Percentiles rank a stretch among this genome's conserved stretches.
Conservation (phyloP, 2,888 invertebrate genomes). For the Corbicula japonica region DNA sequence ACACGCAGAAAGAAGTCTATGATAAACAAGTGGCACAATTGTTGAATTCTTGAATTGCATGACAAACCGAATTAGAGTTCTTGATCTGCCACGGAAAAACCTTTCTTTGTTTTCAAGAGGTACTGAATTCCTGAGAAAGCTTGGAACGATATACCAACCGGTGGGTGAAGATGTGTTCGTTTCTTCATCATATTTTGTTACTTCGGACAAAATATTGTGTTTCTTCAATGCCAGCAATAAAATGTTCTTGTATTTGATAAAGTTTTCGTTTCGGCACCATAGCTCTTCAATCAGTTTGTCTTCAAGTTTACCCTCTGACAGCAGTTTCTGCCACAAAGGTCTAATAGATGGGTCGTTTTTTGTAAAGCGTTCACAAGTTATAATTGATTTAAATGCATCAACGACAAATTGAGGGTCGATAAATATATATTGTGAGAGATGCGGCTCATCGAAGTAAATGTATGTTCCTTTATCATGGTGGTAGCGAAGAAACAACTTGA, state of each 20-base stretch:
- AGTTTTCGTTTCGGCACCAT: slow-evolving; percentile 3
- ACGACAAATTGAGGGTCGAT: slow-evolving; percentile 35
- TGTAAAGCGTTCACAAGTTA: slow-evolving; percentile 24
- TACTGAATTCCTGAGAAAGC: background rate
- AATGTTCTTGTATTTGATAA: slow-evolving; percentile 15
- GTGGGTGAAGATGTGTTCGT: background rate
- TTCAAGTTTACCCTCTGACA: slow-evolving; percentile 8
- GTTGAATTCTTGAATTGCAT: slow-evolving; percentile 7
- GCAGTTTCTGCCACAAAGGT: slow-evolving; percentile 17
- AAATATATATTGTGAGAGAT: slow-evolving; percentile 20
- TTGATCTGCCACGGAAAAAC: background rate
- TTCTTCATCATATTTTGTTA: slow-evolving; percentile 8
- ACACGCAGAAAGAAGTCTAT: slow-evolving; percentile 17
- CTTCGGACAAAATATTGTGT: slow-evolving; percentile 22
- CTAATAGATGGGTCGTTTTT: slow-evolving; percentile 2
- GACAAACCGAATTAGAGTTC: background rate
- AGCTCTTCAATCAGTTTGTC: slow-evolving; percentile 16
- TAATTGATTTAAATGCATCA: slow-evolving; percentile 38
- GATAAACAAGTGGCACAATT: slow-evolving; percentile 25
- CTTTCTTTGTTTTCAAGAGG: slow-evolving; percentile 7
- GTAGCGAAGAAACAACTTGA: slow-evolving; percentile 26
- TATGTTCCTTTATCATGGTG: slow-evolving; percentile 26
- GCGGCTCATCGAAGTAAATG: slow-evolving; percentile 27
- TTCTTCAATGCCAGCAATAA: slow-evolving; percentile 11
- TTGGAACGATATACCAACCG: slow-evolving; percentile 29